These are phyloP conservation scores for Felis catus DNA, from an alignment of 2,113 vertebrate genomes.

Conservation along the genomic window F.catus_Fca126_mat1.0 CM031421.1:46981501-46982000, in stretches of 20 bases:
- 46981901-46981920: neutral
- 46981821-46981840: neutral
- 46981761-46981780: neutral
- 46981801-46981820: neutral
- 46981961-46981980: neutral
- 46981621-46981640: neutral
- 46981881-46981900: neutral
- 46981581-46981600: neutral
- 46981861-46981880: neutral
- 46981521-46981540: neutral
- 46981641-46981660: neutral
- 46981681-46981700: neutral
- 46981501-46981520: accelerated
- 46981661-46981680: neutral
- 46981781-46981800: neutral
- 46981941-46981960: neutral
- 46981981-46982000: neutral
- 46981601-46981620: neutral
- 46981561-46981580: neutral
- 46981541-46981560: neutral
- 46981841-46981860: neutral
- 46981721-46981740: neutral
- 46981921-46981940: neutral
- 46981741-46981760: neutral
- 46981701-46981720: neutral